A percentile compares a stretch with the other conserved stretches of the same genome.
Conservation (phyloP, 2,888 invertebrate species). For the Pomacea canaliculata region DNA sequence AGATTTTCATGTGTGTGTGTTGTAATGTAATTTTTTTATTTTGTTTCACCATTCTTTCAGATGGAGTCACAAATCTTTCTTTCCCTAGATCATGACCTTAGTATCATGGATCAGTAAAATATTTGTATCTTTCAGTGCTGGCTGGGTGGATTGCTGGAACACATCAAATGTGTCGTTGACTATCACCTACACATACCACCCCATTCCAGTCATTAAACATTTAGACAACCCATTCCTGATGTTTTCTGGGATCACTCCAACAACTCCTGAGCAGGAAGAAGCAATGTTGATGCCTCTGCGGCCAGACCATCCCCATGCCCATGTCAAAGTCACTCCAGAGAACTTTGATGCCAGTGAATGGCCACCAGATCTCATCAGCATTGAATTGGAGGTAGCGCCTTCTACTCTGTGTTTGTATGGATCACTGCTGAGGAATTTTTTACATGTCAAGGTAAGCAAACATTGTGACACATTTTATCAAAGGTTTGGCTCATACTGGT, state of each 20-base stretch:
- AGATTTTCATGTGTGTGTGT: neutral
- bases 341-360: constrained; percentile 90
- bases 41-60: neutral
- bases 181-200: constrained; percentile 92
- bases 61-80: too few species aligned
- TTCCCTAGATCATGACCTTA: too few species aligned
- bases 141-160: constrained; percentile 97
- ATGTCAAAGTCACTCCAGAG: constrained; percentile 32
- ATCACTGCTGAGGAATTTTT: constrained; percentile 88
- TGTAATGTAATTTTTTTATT: neutral
- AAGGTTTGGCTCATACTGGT: too few species aligned
- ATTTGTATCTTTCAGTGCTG: constrained; percentile 69
- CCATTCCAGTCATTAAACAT: constrained; percentile 88
- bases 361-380: constrained; percentile 88
- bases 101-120: too few species aligned
- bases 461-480: neutral
- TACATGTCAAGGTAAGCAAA: constrained; percentile 80
- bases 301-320: constrained; percentile 26
- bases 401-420: constrained; percentile 93
- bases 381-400: constrained; percentile 95
- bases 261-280: constrained; percentile 93
- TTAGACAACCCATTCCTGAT: constrained; percentile 76
- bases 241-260: constrained; percentile 22
- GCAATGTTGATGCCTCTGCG: constrained; percentile 91
- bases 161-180: constrained; percentile 93